Evolutionary conservation across 2,888 invertebrate genomes (phyloP), one percentile per base, ranked within the genome.

Genomic region (Thecophora atra): DNA sequence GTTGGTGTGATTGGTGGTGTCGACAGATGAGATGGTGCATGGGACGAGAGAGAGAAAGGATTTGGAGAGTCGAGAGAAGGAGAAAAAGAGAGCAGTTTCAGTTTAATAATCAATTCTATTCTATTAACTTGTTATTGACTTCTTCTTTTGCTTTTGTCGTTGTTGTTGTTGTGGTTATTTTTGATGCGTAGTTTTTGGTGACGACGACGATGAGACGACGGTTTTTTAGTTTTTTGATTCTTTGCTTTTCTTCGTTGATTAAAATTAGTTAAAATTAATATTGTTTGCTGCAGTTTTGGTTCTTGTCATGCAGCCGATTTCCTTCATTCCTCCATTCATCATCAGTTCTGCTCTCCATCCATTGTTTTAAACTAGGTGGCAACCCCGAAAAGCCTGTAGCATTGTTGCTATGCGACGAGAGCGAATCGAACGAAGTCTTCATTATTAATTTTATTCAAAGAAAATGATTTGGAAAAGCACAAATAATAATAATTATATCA

Each of bases 361-460:
- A 51, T 51, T 51, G 51, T 13, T 77, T 80, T 78, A 81, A 74
- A 78, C 79, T 77, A 78, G 79, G 74, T 77, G 81, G 74, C 79
- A 80, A 76, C 76, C 78, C 71, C 77, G 81, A 69, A 77, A 77
- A 72, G 78, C 78, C 73, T 79, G 79, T 68, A 79, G 76, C 78
- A 78, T 78, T 75, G 75, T 79, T 65, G 79, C 79, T 79, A 74
- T 47, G 67, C 70, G 71, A 64, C 51, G 65, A 70, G 51, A 73
- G 66, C 71, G 72, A 71, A 74, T 64, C 68, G 72, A 74, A 54
- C 69, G 72, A 72, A 71, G 68, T 42, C 62, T 70, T 21, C 63
- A 54, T 70, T 73, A 70, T 70, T 72, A 69, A 65, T 69, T 68
- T 56, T 21, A 64, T 37, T 28, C 62, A 37, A 64, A 47, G 6